Evolutionary conservation across 2,888 invertebrate species (phyloP), one percentile per base, ranked within the genome.

Genomic region (Chymomyza fuscimana): DNA sequence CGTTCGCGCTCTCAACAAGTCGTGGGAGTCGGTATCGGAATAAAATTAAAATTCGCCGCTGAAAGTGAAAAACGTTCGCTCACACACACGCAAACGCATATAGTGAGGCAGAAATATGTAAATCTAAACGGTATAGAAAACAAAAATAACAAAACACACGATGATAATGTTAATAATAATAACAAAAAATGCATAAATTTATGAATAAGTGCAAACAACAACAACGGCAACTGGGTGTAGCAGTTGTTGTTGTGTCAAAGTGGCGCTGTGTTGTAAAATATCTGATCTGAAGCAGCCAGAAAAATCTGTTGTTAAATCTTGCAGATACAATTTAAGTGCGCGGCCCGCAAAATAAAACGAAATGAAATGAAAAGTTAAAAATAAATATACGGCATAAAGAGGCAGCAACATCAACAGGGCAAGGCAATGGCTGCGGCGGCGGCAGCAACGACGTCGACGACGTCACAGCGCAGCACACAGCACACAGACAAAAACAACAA

Each of bases 321-420:
- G 15, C 40, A 66, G 60, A 66, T 66, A 66, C 60, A 61, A 72
- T 70, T 74, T 62, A 64, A 73, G 68, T 70, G 70, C 73, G 78
- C 83, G 87, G 77, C 77, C n/a, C 77, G 76, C 77, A 82, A 84
- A 84, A 86, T 81, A n/a, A 36, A 32, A 32, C 32, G n/a, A 56
- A 56, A 58, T 25, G 88, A 85, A 88, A 85, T 85, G 87, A 84
- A 84, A 85, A 88, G 89, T 86, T 86, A 86, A 74, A 86, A 86
- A 86, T 86, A 86, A 87, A 50, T 78, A 86, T 81, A 79, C 77
- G 87, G 85, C 88, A 85, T 82, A 51, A 7, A 12, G 58, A 4
- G 19, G 59, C 60, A 66, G 32, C 60, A 58, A 59, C 65, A 50
- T 25, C 65, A 61, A 51, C 62, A 56, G 63, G 40, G 19, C n/a